Percentiles rank a stretch among this genome's conserved stretches.
Evolutionary conservation across 2,113 vertebrate species (phyloP).

Genomic region (Chelonoidis abingdonii): DNA sequence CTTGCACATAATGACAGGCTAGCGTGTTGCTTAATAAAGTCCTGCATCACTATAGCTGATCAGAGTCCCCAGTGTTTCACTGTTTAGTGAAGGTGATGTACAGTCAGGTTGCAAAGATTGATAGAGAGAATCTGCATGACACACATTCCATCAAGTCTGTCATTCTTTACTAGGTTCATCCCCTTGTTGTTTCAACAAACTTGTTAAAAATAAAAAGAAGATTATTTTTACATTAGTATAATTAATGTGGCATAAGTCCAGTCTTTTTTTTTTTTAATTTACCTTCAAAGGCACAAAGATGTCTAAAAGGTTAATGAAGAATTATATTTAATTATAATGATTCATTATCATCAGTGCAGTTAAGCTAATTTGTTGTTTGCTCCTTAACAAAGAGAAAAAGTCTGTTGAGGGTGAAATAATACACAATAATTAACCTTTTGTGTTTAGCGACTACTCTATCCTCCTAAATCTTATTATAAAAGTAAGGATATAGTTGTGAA

Average conservation of each 20-base stretch:
- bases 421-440: conserved; percentile 79
- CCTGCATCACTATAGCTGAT: conserved; percentile 67
- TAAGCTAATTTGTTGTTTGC: conserved; percentile 83
- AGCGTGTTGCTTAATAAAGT: conserved; percentile 76
- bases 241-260: conserved; percentile 71
- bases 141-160: conserved; percentile 50
- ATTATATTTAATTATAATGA: conserved; percentile 85
- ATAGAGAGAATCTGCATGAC: conserved; percentile 68
- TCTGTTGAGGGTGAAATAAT: conserved; percentile 75
- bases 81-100: conserved; percentile 82
- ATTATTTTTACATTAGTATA: conserved; percentile 76
- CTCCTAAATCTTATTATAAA: conserved; percentile 74
- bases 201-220: conserved; percentile 70
- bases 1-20: conserved; percentile 61
- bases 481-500: conserved; percentile 60
- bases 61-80: conserved; percentile 68
- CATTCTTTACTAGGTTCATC: conserved; percentile 19
- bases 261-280: conserved; percentile 65
- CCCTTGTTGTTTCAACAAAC: conserved; percentile 53
- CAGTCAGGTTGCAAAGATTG: conserved; percentile 73
- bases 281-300: conserved; percentile 72
- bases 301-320: conserved; percentile 82
- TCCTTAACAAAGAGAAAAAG: conserved; percentile 73
- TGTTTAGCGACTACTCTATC: conserved; percentile 74
- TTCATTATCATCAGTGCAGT: conserved; percentile 80